A percentile compares a stretch with the other conserved stretches of the same genome.
Conservation (phyloP, 2,797 vertebrate genomes). For the Characodon lateralis region DNA sequence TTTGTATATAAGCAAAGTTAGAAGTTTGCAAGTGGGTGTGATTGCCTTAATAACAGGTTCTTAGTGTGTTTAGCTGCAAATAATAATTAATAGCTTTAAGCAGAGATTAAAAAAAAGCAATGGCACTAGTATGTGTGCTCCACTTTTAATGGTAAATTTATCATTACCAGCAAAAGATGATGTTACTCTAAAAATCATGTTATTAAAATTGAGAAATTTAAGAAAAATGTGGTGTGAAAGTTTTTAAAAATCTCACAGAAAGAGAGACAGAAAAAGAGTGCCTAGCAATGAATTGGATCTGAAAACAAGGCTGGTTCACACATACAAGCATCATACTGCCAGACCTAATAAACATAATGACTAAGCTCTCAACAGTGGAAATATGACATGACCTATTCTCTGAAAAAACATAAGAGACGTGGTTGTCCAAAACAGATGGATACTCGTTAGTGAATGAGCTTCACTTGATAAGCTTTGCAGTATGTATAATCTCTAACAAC, state of each 20-base stretch:
- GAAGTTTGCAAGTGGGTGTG: constrained; percentile 35
- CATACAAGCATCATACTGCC: constrained; percentile 34
- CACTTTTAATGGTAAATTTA: background rate
- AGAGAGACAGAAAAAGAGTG: constrained; percentile 19
- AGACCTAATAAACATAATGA: constrained; percentile 66
- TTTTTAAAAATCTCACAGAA: background rate
- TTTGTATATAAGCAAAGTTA: constrained; percentile 32
- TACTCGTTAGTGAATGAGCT: constrained; percentile 69
- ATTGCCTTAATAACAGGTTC: constrained; percentile 69
- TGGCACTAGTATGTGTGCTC: background rate
- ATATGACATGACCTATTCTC: constrained; percentile 57
- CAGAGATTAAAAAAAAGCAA: background rate
- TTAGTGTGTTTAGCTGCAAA: constrained; percentile 53
- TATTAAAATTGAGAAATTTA: background rate
- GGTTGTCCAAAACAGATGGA: constrained; percentile 71
- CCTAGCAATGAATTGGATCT: constrained; percentile 19
- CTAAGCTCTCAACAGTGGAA: constrained; percentile 36
- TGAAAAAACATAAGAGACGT: constrained; percentile 42
- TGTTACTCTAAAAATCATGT: background rate
- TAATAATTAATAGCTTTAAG: constrained; percentile 66
- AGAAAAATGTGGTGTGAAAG: background rate
- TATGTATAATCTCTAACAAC: constrained; percentile 41
- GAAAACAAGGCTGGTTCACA: constrained; percentile 23
- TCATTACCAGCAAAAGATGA: background rate
- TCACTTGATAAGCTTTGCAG: constrained; percentile 60